Percentiles rank a stretch among this genome's conserved stretches.
Evolutionary conservation across 1,140 invertebrate genomes (phyloP).

Genomic region (Reticulitermes speratus): DNA sequence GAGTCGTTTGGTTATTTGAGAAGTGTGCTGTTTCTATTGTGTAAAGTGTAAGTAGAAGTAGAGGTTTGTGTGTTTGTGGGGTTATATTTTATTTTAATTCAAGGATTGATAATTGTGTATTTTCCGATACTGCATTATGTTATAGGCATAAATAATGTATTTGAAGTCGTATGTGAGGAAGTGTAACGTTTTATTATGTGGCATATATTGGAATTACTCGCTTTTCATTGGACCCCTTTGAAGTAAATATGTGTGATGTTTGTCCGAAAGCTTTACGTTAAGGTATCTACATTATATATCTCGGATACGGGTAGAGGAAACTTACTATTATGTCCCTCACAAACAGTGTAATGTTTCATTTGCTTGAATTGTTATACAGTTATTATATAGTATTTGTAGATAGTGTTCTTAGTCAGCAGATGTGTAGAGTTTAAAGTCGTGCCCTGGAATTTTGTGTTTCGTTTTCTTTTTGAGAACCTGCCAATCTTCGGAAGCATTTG

Average conservation of each 20-base stretch:
- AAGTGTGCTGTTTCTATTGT: neutral
- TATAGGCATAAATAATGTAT: neutral
- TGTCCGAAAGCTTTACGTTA: neutral
- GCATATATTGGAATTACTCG: neutral
- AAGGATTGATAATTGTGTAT: too few relatives aligned
- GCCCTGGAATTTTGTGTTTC: too few relatives aligned
- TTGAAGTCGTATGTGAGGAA: neutral
- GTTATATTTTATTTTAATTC: neutral
- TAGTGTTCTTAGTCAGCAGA: too few relatives aligned
- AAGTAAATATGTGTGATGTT: neutral
- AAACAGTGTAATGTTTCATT: neutral
- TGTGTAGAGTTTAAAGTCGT: too few relatives aligned
- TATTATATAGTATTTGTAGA: too few relatives aligned
- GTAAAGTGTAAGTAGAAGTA: neutral
- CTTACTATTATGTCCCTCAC: neutral
- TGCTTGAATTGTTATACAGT: too few relatives aligned
- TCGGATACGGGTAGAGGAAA: neutral
- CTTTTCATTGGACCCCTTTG: neutral
- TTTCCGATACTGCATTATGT: neutral
- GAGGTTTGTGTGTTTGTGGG: neutral
- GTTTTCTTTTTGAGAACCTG: too few relatives aligned
- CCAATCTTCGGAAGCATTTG: too few relatives aligned
- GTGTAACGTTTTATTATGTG: neutral
- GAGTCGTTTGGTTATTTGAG: neutral
- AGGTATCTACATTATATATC: too few relatives aligned